Conservation (phyloP, 2,113 vertebrate genomes). For the Dipodomys spectabilis region DNA sequence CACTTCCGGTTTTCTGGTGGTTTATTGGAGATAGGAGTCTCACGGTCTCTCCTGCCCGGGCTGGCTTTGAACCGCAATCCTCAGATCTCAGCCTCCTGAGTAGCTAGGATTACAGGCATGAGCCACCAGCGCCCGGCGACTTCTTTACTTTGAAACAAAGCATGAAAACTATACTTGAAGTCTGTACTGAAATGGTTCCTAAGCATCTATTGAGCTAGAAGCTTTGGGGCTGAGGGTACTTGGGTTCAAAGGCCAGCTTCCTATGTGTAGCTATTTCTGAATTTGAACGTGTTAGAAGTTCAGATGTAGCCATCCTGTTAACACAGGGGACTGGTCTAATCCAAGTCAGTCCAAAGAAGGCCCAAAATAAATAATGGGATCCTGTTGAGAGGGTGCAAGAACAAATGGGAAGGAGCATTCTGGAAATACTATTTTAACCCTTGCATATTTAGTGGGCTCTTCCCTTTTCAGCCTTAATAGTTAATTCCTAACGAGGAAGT, state of each 20-base stretch:
- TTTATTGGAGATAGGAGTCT: no score
- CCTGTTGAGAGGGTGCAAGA: background rate
- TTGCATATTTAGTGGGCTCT: conserved; percentile 29
- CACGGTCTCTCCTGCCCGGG: no score
- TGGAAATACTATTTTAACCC: background rate
- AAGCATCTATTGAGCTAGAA: background rate
- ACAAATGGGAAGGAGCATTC: background rate
- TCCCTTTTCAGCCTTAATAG: conserved; percentile 33
- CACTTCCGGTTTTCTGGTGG: no score
- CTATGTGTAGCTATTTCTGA: background rate
- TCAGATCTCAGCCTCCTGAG: no score
- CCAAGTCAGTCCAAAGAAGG: conserved; percentile 13
- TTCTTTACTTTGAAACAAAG: conserved; percentile 51
- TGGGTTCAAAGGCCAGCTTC: background rate
- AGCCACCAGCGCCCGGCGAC: no score
- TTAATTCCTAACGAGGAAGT: conserved; percentile 43
- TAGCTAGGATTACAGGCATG: no score
- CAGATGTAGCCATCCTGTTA: conserved; percentile 17
- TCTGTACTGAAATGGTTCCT: background rate
- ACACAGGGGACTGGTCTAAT: background rate
- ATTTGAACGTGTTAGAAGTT: conserved; percentile 38
- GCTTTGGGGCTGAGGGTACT: background rate
- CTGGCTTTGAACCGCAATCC: no score
- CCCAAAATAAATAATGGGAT: conserved; percentile 7
- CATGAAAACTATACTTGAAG: background rate